phyloP scores from a whole-genome alignment of 1,140 invertebrate species.

The Penaeus indicus region DNA sequence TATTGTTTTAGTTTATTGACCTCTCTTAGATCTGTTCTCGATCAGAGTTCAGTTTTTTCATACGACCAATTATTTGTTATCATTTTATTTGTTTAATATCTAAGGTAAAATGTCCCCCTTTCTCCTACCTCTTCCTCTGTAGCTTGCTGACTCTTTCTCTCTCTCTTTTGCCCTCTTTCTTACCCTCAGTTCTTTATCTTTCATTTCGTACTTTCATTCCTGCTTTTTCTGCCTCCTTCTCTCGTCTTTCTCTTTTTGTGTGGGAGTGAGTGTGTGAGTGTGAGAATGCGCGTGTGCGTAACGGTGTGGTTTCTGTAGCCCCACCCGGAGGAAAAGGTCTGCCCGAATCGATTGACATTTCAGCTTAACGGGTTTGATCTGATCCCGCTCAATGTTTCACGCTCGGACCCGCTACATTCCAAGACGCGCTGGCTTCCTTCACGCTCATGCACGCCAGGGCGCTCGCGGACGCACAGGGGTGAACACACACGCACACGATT shows the following conservation, averaged over 20 bases:
- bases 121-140: neutral
- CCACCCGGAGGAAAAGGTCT: no score
- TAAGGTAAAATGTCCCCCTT: neutral
- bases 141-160: neutral
- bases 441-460: neutral
- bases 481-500: neutral
- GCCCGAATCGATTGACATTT: no score
- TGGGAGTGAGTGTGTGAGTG: constrained; percentile 29
- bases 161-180: neutral
- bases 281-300: constrained; percentile 34
- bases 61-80: no score
- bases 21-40: neutral
- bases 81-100: no score
- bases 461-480: neutral
- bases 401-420: no score
- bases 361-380: no score
- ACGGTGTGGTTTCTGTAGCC: constrained; percentile 9
- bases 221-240: neutral
- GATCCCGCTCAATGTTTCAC: no score
- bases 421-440: no score
- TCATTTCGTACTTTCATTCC: neutral
- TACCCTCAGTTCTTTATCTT: neutral
- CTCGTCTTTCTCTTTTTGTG: neutral
- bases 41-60: no score
- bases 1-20: neutral